Base-by-base conservation (phyloP, 2,797 vertebrate genomes). In the Semotilus atromaculatus region DNA sequence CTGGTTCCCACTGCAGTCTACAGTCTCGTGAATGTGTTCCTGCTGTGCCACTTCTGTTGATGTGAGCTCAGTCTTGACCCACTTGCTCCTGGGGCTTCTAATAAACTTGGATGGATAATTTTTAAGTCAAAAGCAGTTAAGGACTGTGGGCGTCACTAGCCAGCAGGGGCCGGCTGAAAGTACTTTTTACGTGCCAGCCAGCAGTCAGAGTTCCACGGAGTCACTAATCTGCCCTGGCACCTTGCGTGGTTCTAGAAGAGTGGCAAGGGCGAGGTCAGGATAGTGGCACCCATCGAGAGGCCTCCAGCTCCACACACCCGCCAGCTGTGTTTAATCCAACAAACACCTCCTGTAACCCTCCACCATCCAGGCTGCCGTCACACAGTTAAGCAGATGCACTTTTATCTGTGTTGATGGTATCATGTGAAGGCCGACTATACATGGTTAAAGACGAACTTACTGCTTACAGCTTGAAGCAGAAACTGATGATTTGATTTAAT, bases 81-180 rank as follows among this genome's bases (percentile, higher is more conserved):
- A 67, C 51, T 77, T 77, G 86, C 90, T 92, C 91, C 91, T n/a
- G 86, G 34, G 85, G 88, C 91, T 66, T 90, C 90, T 92, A 93
- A 95, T 94, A 92, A 94, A 94, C 91, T 90, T 90, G 92, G 91
- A 89, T 81, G 80, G 88, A 92, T 95, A 94, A 95, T 94, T 93
- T 48, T 91, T 86, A 74, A 93, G 94, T 95, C 93, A 93, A 89
- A 93, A 93, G 94, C 92, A 91, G 92, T 95, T 94, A 94, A 92
- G 88, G 53, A 82, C 91, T 90, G 78, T 67, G 91, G 91, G 90
- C 90, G 88, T 93, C 93, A 90, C 90, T 80, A 87, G 88, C 88
- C 91, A 90, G 88, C 70, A 89, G 93, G 92, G 90, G 86, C 79
- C 66, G 36, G 62, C 73, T 74, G 90, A 86, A 91, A 90, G 88